These are phyloP conservation scores for Gnathonemus echidnorhynchus DNA, from an alignment of 2,113 vertebrate species.

Conservation along the genomic window DNA sequence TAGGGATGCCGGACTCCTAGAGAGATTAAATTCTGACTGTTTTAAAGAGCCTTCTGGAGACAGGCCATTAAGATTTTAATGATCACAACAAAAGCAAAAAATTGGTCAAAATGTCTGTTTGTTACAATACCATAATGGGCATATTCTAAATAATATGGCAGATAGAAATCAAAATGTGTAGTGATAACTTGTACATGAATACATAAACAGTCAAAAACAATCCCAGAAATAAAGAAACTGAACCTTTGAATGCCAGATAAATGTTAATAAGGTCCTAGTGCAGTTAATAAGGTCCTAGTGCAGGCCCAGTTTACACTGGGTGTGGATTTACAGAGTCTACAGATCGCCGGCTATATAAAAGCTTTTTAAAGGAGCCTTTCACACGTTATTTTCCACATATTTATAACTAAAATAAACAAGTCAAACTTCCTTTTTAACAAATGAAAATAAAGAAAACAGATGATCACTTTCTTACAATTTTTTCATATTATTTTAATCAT, in stretches of 20 bases:
- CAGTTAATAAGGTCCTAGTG: neutral
- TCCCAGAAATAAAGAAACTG: neutral
- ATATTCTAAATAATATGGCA: neutral
- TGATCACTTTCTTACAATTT: neutral
- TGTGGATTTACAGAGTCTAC: neutral
- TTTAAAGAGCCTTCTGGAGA: neutral
- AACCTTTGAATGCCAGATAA: neutral
- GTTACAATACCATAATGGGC: neutral
- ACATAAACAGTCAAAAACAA: neutral
- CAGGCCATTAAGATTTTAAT: neutral
- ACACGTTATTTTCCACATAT: neutral
- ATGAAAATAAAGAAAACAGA: neutral
- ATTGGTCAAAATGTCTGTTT: neutral
- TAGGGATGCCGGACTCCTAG: neutral
- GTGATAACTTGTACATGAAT: neutral
- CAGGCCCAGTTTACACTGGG: neutral
- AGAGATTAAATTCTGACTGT: neutral
- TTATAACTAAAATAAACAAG: neutral
- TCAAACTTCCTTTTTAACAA: neutral
- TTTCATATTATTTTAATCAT: neutral
- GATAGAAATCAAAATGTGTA: neutral
- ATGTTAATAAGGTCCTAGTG: neutral
- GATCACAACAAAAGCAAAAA: neutral
- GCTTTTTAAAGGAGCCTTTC: neutral
- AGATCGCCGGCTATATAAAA: neutral